Base-by-base conservation (phyloP, 2,113 vertebrate species). In the Perca schrenkii region DNA sequence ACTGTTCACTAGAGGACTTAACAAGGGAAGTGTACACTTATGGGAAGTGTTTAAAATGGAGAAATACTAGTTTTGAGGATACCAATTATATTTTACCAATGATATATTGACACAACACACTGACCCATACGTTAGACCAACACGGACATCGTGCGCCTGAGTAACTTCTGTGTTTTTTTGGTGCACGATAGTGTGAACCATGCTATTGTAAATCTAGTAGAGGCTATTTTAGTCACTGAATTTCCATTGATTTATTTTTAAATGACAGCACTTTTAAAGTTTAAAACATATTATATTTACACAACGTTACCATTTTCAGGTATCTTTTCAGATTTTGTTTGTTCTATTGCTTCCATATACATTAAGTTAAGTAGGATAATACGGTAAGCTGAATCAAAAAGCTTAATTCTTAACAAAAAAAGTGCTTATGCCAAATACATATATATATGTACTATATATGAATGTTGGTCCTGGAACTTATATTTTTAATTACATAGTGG, bases 41-140 rank as follows among this genome's bases (percentile, higher is more conserved):
- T 60, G 15, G 74, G 74, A 69, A 82, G 72, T 72, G 56, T 65
- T 66, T 46, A 13, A 76, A 76, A 72, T 65, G 46, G 62, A 79
- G 76, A 71, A 79, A 70, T 28, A 50, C 12, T 17, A 13, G 15
- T 8, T 71, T 28, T 67, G 21, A 66, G 46, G 14, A 58, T 17
- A 13, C 3, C 34, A 58, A n/a, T 63, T 8, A 56, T 63, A 8
- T 46, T 46, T 4, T 4, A 62, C 8, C 31, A 25, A 6, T 49
- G 46, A n/a, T 34, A 6, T 7, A n/a, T 13, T 19, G 16, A n/a
- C 16, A 49, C 7, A 67, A 52, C 46, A n/a, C 6, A 15, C 22
- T n/a, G 17, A 58, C 40, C 21, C 43, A 36, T 25, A 19, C 7
- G 34, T 57, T 14, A 53, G 34, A 31, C 43, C 3, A 50, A 50